A percentile compares a stretch with the other conserved stretches of the same genome.
These are phyloP conservation scores for Oligia latruncula DNA, from an alignment of 2,888 invertebrate genomes.

Conservation along the genomic window DNA sequence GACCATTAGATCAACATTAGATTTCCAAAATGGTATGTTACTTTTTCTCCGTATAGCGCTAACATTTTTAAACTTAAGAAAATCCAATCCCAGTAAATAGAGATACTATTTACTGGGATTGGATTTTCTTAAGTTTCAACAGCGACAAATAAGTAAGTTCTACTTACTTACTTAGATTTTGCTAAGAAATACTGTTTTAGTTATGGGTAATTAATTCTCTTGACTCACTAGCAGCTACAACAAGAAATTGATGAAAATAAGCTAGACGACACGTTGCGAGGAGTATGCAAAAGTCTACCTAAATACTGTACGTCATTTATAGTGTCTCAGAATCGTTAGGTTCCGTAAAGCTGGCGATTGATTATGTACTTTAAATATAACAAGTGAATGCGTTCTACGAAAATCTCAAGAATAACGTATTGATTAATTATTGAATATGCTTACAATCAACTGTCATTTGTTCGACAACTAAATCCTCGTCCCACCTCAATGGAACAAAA, in stretches of 20 bases:
- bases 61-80: neutral
- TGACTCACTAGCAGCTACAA: neutral
- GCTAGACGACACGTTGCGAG: neutral
- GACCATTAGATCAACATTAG: neutral
- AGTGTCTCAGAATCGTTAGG: neutral
- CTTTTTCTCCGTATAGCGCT: neutral
- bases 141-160: neutral
- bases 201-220: neutral
- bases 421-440: neutral
- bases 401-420: neutral
- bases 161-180: neutral
- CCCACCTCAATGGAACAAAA: constrained; percentile 4
- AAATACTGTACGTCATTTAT: neutral
- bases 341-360: neutral
- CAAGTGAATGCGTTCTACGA: neutral
- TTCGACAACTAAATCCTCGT: neutral
- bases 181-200: neutral
- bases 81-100: neutral
- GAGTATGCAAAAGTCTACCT: neutral
- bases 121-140: too few relatives aligned
- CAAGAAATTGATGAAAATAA: neutral
- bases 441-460: constrained; percentile 19
- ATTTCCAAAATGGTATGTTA: neutral
- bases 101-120: too few relatives aligned
- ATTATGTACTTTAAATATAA: neutral